Base-by-base conservation (phyloP, 2,888 invertebrate species). In the Sesia apiformis region DNA sequence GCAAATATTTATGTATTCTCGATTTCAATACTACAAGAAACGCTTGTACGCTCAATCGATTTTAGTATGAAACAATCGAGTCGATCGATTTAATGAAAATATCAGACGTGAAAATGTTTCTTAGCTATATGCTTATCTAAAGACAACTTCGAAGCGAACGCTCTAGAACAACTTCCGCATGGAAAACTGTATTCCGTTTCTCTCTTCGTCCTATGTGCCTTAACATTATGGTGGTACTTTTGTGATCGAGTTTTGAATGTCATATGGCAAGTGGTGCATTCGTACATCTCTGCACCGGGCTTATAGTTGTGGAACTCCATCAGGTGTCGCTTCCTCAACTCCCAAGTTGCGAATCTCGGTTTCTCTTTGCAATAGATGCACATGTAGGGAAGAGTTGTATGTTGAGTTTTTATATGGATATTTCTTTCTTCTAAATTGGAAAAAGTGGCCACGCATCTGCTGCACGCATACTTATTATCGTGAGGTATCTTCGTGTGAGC, bases 81-180 rank as follows among this genome's bases (percentile, higher is more conserved):
- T 23, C 23, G 23, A 23, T 23, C 1, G 2, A 23, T 23, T 23
- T 23, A 23, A 23, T 23, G 23, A 2, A 23, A 23, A 23, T 23
- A 23, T 23, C 23, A 83, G 52, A 78, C 76, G 60, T 85, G 87
- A 55, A 88, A 89, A 74, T 91, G 91, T 58, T 90, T 91, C 60
- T 87, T 86, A 4, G 88, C 83, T 62, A 91, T 84, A 65, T 91
- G 91, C 56, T 90, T 90, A 57, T 91, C 91, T 39, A 91, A 65
- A 39, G 90, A 89, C 51, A 90, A 66, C 59, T 91, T 91, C 0
- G 89, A 82, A 38, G 86, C 89, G 59, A 91, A 91, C 0, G 85
- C 82, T 53, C 87, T 81, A 0, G 88, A 76, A 62, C 91, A 91
- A 59, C 82, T 83, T 0, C 77, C 81, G 54, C 91, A 91, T 0